phyloP scores from a whole-genome alignment of 2,113 vertebrate species.

The Ailuropoda melanoleuca region DNA sequence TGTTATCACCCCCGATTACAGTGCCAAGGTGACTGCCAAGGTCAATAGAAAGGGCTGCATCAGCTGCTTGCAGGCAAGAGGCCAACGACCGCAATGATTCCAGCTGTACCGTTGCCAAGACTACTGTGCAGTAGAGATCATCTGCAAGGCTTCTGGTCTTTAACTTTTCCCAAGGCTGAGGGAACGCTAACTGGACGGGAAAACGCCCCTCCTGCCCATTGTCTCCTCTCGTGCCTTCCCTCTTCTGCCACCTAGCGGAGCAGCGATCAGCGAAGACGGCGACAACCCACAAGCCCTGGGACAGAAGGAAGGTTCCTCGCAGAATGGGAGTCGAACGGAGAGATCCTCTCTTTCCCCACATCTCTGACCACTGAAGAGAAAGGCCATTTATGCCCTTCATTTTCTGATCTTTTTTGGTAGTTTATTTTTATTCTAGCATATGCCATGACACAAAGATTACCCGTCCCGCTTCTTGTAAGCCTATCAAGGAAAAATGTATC shows the following conservation, averaged over 20 bases:
- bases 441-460: fast-evolving
- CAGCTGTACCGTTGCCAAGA: background rate
- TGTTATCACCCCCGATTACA: background rate
- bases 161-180: background rate
- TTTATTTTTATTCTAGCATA: background rate
- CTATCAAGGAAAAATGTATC: background rate
- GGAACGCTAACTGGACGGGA: fast-evolving
- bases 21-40: background rate
- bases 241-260: background rate
- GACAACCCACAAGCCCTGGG: background rate
- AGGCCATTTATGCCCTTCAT: fast-evolving
- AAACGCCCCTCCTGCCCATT: fast-evolving
- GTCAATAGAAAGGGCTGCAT: background rate
- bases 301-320: background rate
- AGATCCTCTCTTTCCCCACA: background rate
- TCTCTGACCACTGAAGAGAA: background rate
- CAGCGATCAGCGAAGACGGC: background rate
- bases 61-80: background rate
- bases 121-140: background rate
- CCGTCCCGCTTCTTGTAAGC: too few relatives aligned
- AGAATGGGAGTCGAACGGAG: fast-evolving
- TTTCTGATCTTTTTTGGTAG: too few relatives aligned
- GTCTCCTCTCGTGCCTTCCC: too few relatives aligned
- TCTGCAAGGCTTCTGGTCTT: background rate
- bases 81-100: background rate